Base-by-base conservation (phyloP, 2,888 invertebrate species). In the Hydrotaea cyrtoneurina region DNA sequence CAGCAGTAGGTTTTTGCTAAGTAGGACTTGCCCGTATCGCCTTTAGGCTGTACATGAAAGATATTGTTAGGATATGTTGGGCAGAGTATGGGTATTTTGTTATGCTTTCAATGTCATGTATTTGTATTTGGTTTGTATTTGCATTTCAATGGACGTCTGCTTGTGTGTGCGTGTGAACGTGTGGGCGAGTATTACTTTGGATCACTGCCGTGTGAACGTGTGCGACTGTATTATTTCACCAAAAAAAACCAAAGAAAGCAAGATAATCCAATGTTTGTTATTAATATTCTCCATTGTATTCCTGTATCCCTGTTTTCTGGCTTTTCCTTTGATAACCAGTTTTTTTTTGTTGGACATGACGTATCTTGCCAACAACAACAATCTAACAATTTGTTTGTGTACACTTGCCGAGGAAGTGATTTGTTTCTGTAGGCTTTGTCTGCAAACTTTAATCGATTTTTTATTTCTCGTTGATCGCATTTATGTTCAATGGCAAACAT, bases 251-350 rank as follows among this genome's bases (percentile, higher is more conserved):
- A 13, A 50, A 50, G 15, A 23, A 62, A 62, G 53, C 62, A 72
- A 78, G 72, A 72, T 55, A 72, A 72, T 78, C 72, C 62, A 73
- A 39, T 73, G 59, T 78, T 64, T 78, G 72, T 78, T 64, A 72
- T 64, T 19, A 62, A 73, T 73, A 64, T 23, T 78, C 62, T 39
- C 46, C 57, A 78, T 59, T 78, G 59, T 71, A 19, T 71, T 43
- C 55, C 31, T 8, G 13, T 2, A 39, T 39, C 26, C 43, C 50
- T 69, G n/a, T 13, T 69, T 69, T 64, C 46, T 39, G 50, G 59
- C n/a, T 72, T 64, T n/a, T 66, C 59, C 15, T 26, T 1, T 10
- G n/a, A 31, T 53, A 50, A 50, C 23, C 13, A 0, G 19, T 59
- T 39, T 76, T 43, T 62, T 5, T 8, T 31, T 36, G n/a, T 46